Base-by-base conservation (phyloP, 1,140 invertebrate genomes). In the Drosophila mauritiana region DNA sequence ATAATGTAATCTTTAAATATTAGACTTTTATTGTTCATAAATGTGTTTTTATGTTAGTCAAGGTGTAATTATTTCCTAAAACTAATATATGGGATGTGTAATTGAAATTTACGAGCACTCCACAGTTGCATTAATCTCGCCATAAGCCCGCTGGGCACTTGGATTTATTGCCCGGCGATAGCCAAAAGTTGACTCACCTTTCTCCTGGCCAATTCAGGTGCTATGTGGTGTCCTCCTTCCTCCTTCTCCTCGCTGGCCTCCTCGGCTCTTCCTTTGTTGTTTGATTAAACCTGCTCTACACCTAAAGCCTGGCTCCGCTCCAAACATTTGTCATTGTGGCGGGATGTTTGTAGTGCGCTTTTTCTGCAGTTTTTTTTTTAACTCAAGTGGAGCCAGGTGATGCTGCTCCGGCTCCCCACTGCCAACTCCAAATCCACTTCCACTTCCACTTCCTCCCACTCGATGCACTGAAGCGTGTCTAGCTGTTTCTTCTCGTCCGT, bases 261-360 rank as follows among this genome's bases (percentile, higher is more conserved):
- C 53, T 46, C 37, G 27, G 17, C 36, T 42, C 55, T 42, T 39
- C 31, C 27, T 27, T 55, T 55, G 37, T 65, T 72, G 59, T 72
- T 72, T 65, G 49, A 52, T 64, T 73, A 65, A 57, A 78, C 52
- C 69, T 67, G 65, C 62, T 61, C 62, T 64, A 56, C 74, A 64
- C 49, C 72, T 80, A 85, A 73, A 72, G 73, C 53, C 72, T 67
- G 77, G 57, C 54, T 75, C 42, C 42, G 46, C 56, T 73, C 40
- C 63, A 70, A 75, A 67, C 52, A 65, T 84, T 84, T 64, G 48
- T 45, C 80, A 83, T 83, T 51, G 70, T 55, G 43, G 17, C 49
- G 27, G 49, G 53, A 15, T 46, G 43, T 34, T 51, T 51, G 48
- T 51, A 51, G 48, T 34, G 48, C 15, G 11, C 13, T 8, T 34